Base-by-base conservation (phyloP, 2,797 vertebrate genomes). In the Characodon lateralis region DNA sequence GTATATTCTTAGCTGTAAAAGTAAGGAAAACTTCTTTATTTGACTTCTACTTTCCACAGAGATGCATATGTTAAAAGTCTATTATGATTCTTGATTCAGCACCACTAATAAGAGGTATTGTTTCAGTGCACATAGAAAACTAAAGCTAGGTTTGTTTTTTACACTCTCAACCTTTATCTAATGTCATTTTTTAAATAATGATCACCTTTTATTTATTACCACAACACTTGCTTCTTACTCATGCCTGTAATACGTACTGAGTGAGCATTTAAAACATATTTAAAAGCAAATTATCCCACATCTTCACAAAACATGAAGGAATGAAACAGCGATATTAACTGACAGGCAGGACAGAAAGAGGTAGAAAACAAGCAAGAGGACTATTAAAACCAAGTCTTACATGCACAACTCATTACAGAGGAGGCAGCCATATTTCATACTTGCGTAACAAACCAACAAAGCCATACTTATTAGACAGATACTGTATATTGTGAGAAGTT, bases 371-470 rank as follows among this genome's bases (percentile, higher is more conserved):
- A 89, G 90, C 88, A 85, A 80, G 83, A 86, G 35, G 81, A 82
- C 77, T n/a, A 1, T 55, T 66, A 77, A 78, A 76, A 88, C 85
- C 91, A 93, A 92, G 92, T 90, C 92, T 93, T 76, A 73, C 94
- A 93, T 95, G 92, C 93, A 92, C 80, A 31, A 31, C 31, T 31
- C 31, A 82, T 59, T 66, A 82, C 79, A 75, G 66, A 85, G 69
- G 72, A 83, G 76, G 78, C 79, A n/a, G 43, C 78, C 82, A 80
- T 75, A 43, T 87, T 87, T 59, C 73, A 83, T 3, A 83, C 73
- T 81, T 7, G 0, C 58, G 13, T 26, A 63, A 59, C 63, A 76
- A 80, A 69, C 24, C 0, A 8, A 51, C 41, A 55, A 20, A 14
- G 18, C 50, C 12, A 46, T 50, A 3, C 28, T 26, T 48, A 22